Evolutionary conservation across 2,888 invertebrate species (phyloP), one percentile per base, ranked within the genome.

Genomic region (Lochmaea capreae): DNA sequence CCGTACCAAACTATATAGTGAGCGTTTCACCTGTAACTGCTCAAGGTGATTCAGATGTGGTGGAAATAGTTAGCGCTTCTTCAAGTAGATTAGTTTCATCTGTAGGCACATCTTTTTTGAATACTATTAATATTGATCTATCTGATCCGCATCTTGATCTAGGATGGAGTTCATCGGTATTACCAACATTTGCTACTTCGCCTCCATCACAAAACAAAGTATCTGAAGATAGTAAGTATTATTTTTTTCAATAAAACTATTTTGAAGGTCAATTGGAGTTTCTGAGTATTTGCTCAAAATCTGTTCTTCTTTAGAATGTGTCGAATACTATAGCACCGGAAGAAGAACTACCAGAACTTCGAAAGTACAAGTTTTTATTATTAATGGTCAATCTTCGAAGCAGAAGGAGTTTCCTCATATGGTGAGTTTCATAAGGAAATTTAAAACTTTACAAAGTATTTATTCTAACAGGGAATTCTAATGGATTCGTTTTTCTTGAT

Each of bases 381-480:
- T 83, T 77, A 81, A 84, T 18, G 85, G 85, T 58, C 77, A 73
- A 18, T 75, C 78, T 67, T 79, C 83, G 8, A 69, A 67, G 12
- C 79, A 81, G 22, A 81, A 80, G 70, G 85, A 86, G 77, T 87
- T 86, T 81, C 86, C 87, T n/a, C 87, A 87, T 75, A 86, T 86
- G 85, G 86, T 86, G 77, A 78, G 59, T 42, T 46, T 26, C 22
- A 33, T 33, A 33, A 33, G 33, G 8, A 33, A 33, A 1, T 8
- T 33, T 33, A 5, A 33, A 33, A 8, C 1, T 8, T 33, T 33
- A 33, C 1, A 26, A 3, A 26, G 26, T 26, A 26, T 2, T 26
- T 26, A 26, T n/a, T n/a, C n/a, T n/a, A n/a, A n/a, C n/a, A n/a
- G n/a, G n/a, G n/a, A n/a, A n/a, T n/a, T n/a, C n/a, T n/a, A n/a